phyloP scores from a whole-genome alignment of 2,888 invertebrate species.

The Periphyllus acericola region DNA sequence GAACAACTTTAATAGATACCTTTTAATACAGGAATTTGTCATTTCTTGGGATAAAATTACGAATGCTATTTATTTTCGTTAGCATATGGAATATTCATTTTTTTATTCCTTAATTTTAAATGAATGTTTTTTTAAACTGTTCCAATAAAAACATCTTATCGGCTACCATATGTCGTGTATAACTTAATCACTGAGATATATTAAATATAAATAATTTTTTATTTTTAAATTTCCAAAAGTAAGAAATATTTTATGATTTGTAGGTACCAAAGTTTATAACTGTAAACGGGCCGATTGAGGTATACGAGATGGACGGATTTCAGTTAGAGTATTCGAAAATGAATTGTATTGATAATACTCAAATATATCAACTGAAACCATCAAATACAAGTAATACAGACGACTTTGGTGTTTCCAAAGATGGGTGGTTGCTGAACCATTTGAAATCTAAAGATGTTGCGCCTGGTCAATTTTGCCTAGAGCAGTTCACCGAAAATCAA shows the following conservation, averaged over 20 bases:
- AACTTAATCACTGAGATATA: too few species aligned
- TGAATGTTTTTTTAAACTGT: too few species aligned
- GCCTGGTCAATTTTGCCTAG: slow-evolving; percentile 49
- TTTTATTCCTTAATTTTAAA: too few species aligned
- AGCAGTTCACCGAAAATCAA: background rate
- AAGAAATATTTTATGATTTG: background rate
- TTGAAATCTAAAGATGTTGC: background rate
- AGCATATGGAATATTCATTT: too few species aligned
- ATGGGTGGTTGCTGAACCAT: background rate
- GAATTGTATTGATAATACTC: background rate
- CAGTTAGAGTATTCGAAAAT: background rate
- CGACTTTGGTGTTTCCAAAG: background rate
- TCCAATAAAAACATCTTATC: too few species aligned
- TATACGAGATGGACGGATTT: background rate
- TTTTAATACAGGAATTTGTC: too few species aligned
- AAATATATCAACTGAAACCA: background rate
- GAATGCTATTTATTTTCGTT: too few species aligned
- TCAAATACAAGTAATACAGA: background rate
- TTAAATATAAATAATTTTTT: too few species aligned
- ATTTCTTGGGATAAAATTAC: too few species aligned
- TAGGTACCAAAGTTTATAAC: slow-evolving; percentile 1
- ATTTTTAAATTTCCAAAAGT: too few species aligned
- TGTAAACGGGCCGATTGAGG: background rate
- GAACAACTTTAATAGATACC: too few species aligned
- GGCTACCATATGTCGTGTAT: too few species aligned